phyloP scores from a whole-genome alignment of 2,888 invertebrate species.

The Polymixis flavicincta region DNA sequence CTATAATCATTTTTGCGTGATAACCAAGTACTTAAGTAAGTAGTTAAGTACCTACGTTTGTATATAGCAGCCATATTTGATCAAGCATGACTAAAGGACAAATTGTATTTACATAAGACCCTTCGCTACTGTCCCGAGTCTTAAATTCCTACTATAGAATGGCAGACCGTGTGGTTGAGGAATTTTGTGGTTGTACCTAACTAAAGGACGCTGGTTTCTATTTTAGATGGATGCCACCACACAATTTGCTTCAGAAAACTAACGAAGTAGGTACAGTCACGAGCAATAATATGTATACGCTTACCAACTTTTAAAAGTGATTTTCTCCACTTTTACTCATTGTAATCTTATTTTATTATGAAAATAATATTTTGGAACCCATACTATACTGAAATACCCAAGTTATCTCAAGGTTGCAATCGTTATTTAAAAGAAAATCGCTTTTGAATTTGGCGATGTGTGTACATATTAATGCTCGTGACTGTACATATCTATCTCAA shows the following conservation, averaged over 20 bases:
- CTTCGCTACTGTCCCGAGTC: neutral
- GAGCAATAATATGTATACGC: too few species aligned
- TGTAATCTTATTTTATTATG: too few species aligned
- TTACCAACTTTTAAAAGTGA: too few species aligned
- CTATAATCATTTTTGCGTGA: neutral
- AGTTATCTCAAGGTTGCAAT: too few species aligned
- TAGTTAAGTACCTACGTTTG: neutral
- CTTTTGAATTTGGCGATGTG: too few species aligned
- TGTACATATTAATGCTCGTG: too few species aligned
- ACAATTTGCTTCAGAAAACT: neutral
- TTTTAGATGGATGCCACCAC: neutral
- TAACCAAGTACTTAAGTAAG: neutral
- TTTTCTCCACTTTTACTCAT: too few species aligned
- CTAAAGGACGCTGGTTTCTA: neutral
- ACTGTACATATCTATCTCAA: neutral
- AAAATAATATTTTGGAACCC: too few species aligned
- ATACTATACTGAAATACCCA: too few species aligned
- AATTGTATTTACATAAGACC: neutral
- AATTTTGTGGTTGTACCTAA: conserved; percentile 2
- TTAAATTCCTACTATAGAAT: conserved; percentile 14
- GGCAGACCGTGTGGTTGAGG: neutral
- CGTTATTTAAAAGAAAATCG: too few species aligned
- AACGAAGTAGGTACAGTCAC: neutral
- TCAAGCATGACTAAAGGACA: neutral
- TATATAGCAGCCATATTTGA: conserved; percentile 1